A percentile compares a stretch with the other conserved stretches of the same genome.
Conservation (phyloP, 30 jellyfish, hydroid and myxozoan genomes). For the Turritopsis rubra region DNA sequence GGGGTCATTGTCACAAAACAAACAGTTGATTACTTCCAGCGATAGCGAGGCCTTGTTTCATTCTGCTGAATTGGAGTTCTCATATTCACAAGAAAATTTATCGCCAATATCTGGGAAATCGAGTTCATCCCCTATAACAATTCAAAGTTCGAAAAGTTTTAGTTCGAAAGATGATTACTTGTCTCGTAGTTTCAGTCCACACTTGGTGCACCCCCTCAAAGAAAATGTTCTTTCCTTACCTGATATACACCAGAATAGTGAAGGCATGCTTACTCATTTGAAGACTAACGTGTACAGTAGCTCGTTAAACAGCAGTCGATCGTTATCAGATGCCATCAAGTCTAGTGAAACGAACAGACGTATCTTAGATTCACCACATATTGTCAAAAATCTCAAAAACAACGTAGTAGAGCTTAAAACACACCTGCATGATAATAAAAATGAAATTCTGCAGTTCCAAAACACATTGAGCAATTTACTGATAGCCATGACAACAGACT, state of each 20-base stretch:
- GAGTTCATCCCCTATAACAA: conserved; percentile 30
- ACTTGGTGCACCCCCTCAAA: neutral
- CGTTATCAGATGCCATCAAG: conserved; percentile 31
- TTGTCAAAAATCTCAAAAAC: neutral
- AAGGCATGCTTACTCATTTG: neutral
- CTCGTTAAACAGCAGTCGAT: conserved; percentile 38
- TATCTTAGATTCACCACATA: conserved; percentile 16
- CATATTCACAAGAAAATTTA: neutral
- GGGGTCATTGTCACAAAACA: conserved; percentile 24
- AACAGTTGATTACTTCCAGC: conserved; percentile 11
- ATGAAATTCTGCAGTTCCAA: neutral
- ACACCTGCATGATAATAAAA: neutral
- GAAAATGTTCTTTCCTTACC: conserved; percentile 22
- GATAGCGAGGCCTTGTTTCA: conserved; percentile 40
- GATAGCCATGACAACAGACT: neutral
- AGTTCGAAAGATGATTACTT: neutral
- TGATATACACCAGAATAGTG: neutral
- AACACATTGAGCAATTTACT: neutral
- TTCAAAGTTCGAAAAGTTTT: neutral
- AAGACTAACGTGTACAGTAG: neutral
- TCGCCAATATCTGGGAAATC: conserved; percentile 39
- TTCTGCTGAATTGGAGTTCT: conserved; percentile 36
- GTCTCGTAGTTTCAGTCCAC: conserved; percentile 5
- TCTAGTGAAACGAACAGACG: neutral
- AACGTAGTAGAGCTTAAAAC: conserved; percentile 9